Conservation (phyloP, 2,113 vertebrate genomes). For the Trematocara macrostoma region DNA sequence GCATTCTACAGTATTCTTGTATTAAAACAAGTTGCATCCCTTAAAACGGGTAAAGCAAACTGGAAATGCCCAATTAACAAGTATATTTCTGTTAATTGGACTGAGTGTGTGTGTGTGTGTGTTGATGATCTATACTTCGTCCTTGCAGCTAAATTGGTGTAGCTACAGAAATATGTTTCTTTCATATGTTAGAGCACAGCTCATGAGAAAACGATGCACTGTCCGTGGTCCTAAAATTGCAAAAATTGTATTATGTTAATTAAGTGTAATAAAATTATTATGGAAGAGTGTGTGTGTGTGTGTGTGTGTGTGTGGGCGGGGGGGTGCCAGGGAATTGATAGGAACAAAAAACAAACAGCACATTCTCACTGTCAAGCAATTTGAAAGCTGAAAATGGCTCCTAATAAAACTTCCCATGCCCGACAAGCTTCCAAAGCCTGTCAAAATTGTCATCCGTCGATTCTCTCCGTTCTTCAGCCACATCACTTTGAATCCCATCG, state of each 20-base stretch:
- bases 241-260: not conserved
- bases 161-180: not conserved
- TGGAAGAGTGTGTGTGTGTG: no score
- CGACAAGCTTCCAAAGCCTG: not conserved
- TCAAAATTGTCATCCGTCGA: not conserved
- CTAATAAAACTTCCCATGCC: not conserved
- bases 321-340: not conserved
- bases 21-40: not conserved
- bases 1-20: no score
- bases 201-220: not conserved
- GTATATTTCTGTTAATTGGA: not conserved
- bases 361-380: not conserved
- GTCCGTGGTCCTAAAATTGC: not conserved
- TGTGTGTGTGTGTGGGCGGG: accelerated
- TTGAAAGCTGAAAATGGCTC: not conserved
- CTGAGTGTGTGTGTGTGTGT: not conserved
- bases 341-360: not conserved
- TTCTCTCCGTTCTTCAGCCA: not conserved
- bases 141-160: not conserved
- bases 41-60: not conserved
- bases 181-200: not conserved
- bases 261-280: not conserved
- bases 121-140: not conserved
- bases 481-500: not conserved
- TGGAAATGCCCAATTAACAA: not conserved